Conservation (phyloP, 2,888 invertebrate genomes). For the Yponomeuta malinellus region DNA sequence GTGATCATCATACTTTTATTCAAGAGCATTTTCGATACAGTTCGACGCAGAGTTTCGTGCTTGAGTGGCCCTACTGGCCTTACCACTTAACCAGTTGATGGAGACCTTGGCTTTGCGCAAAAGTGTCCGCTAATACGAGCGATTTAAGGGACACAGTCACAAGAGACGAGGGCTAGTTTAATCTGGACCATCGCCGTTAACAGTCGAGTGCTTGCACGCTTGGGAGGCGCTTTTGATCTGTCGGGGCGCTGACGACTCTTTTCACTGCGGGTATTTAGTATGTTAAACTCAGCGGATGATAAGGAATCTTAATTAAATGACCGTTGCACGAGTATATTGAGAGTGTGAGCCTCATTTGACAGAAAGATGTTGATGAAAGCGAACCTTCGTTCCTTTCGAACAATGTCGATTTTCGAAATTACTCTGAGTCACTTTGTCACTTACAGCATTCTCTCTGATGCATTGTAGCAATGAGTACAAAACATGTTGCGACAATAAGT, state of each 20-base stretch:
- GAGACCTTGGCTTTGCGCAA: not conserved
- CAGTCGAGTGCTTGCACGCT: slow-evolving; percentile 41
- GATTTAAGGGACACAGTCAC: too few relatives aligned
- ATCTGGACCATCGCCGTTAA: slow-evolving; percentile 29
- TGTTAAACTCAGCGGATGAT: not conserved
- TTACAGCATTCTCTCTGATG: too few relatives aligned
- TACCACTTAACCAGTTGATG: not conserved
- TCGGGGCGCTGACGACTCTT: not conserved
- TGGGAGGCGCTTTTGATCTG: slow-evolving; percentile 50
- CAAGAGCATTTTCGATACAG: slow-evolving; percentile 7
- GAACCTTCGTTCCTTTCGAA: too few relatives aligned
- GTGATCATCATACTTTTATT: not conserved
- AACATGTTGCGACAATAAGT: too few relatives aligned
- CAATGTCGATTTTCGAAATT: too few relatives aligned
- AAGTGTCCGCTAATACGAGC: not conserved
- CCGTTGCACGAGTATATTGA: not conserved
- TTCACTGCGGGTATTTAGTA: not conserved
- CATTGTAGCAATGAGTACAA: too few relatives aligned
- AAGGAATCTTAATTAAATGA: not conserved
- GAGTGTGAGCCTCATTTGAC: too few relatives aligned
- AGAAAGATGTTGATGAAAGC: too few relatives aligned
- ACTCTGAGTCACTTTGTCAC: too few relatives aligned
- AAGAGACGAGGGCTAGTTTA: not conserved
- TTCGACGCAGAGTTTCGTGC: slow-evolving; percentile 1
- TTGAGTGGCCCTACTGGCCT: slow-evolving; percentile 5